These are phyloP conservation scores for Dendropsophus ebraccatus DNA, from an alignment of 2,113 vertebrate species.

Conservation along the genomic window DNA sequence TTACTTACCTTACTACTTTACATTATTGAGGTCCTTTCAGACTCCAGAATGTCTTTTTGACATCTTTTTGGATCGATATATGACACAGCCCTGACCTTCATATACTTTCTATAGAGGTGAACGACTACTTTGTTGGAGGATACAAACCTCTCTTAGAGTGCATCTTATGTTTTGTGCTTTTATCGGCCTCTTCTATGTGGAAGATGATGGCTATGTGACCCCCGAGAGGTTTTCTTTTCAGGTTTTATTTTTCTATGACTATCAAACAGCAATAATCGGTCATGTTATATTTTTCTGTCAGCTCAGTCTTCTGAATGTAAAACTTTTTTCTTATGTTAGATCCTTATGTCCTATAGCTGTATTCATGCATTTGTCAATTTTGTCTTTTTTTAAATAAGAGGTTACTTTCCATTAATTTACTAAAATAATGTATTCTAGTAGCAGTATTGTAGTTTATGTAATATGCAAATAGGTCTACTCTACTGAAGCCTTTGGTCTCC, in stretches of 20 bases:
- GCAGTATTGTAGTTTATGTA: too few relatives aligned
- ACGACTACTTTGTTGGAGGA: not conserved
- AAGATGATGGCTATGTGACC: slow-evolving; percentile 18
- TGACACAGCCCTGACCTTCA: not conserved
- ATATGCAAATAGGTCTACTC: too few relatives aligned
- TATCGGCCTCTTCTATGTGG: not conserved
- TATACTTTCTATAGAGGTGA: not conserved
- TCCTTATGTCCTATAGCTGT: not conserved
- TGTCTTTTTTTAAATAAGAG: not conserved
- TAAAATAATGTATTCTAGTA: too few relatives aligned
- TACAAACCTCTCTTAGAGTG: not conserved
- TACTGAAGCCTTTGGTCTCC: too few relatives aligned
- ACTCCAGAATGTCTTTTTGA: not conserved
- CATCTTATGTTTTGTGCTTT: not conserved
- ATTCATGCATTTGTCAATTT: not conserved
- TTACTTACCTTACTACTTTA: not conserved
- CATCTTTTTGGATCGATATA: not conserved
- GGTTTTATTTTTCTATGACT: not conserved
- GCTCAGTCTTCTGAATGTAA: not conserved
- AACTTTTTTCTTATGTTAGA: not conserved
- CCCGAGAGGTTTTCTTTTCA: not conserved
- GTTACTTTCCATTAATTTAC: too few relatives aligned
- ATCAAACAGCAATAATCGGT: not conserved
- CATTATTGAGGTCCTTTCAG: not conserved
- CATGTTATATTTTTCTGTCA: not conserved